Evolutionary conservation across 1,140 invertebrate genomes (phyloP), one percentile per base, ranked within the genome.

Genomic region (Drosophila hydei): DNA sequence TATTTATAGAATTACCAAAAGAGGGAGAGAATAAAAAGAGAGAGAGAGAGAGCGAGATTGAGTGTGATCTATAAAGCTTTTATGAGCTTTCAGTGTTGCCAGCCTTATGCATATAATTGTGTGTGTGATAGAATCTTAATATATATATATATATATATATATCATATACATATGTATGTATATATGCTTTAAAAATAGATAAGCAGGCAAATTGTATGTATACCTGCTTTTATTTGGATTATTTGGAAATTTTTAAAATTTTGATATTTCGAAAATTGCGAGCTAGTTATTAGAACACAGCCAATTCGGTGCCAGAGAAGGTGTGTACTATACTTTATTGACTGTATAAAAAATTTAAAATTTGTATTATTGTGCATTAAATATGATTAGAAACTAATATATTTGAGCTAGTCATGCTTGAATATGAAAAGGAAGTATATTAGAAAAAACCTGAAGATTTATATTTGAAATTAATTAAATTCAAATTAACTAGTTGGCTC

Each of bases 1-100:
- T 85, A 85, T 85, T 80, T 85, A 72, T 80, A 80, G 81, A 18
- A 55, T 12, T 60, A 43, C 23, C 7, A 16, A 45, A 8, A 45
- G 42, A 3, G 8, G 7, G 8, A 45, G 12, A 40, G 18, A 40
- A 16, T 19, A 9, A 21, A 23, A 21, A 3, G 18, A 14, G 40
- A 42, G 16, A 18, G 14, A 16, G 16, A 43, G 6, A 19, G 42
- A 43, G 60, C 67, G 68, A 67, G 75, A 3, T 33, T 33, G 42
- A 63, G 18, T 30, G 25, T 7, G n/a, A 33, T 33, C 30, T 33
- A 4, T 11, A 19, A 42, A 67, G 47, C 63, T 63, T 42, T 58
- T 11, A 4, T 23, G 50, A 81, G 72, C 77, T 72, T 59, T 50
- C 11, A 19, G 50, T 52, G 33, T 40, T 54, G 61, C 50, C 40